These are phyloP conservation scores for Pachyseris speciosa DNA, from an alignment of 64 coral and sea anemone genomes.

Conservation along the genomic window DNA sequence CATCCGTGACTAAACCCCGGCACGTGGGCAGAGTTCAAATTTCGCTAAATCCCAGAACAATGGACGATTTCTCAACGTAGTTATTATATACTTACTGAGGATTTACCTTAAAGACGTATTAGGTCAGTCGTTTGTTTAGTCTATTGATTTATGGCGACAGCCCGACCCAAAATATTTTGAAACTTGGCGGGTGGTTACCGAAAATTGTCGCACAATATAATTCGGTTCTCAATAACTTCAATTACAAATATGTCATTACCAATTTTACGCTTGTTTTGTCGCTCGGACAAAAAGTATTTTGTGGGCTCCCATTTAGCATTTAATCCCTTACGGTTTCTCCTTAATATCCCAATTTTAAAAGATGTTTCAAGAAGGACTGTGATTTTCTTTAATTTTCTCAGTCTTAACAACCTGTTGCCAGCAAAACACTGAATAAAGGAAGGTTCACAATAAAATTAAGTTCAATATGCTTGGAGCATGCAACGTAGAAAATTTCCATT, in stretches of 20 bases:
- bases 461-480: not conserved
- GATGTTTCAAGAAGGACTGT: not conserved
- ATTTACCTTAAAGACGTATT: not conserved
- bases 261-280: not conserved
- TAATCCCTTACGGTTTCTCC: not conserved
- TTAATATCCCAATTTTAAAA: not conserved
- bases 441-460: conserved; percentile 10
- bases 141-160: not conserved
- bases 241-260: not conserved
- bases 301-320: not conserved
- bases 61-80: not conserved
- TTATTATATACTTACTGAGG: not conserved
- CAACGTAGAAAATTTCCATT: not conserved
- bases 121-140: not conserved
- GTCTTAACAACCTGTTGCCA: conserved; percentile 2
- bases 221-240: not conserved
- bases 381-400: not conserved
- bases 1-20: too few species aligned
- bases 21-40: too few species aligned
- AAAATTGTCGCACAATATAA: not conserved
- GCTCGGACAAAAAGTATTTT: not conserved
- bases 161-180: not conserved
- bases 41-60: not conserved
- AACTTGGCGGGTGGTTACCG: not conserved
- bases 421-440: not conserved